phyloP scores from a whole-genome alignment of 2,888 invertebrate genomes.

The Odontocolon sp. region DNA sequence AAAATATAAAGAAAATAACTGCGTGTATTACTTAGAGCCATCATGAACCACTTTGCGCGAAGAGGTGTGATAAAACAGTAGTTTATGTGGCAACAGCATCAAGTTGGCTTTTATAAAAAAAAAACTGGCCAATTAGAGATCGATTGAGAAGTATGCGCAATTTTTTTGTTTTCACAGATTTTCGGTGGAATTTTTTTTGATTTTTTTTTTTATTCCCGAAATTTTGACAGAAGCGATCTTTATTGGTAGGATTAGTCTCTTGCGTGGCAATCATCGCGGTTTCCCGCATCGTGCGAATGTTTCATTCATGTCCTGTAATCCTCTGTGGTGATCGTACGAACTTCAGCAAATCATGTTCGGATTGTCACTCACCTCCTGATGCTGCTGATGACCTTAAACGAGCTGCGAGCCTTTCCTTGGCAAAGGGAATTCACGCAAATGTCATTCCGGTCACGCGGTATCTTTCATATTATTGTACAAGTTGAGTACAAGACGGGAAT shows the following conservation, averaged over 20 bases:
- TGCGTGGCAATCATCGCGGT: neutral
- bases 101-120: too few relatives aligned
- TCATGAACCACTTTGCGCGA: too few relatives aligned
- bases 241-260: neutral
- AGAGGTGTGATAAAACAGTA: too few relatives aligned
- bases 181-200: too few relatives aligned
- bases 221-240: too few relatives aligned
- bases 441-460: constrained; percentile 71
- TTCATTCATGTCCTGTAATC: neutral
- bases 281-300: constrained; percentile 3
- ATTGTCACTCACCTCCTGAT: constrained; percentile 64
- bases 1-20: too few relatives aligned
- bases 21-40: too few relatives aligned
- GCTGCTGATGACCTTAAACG: constrained; percentile 72
- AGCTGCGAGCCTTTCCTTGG: constrained; percentile 49
- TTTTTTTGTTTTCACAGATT: too few relatives aligned
- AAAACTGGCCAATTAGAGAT: too few relatives aligned
- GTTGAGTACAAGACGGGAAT: neutral
- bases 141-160: too few relatives aligned
- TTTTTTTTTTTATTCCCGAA: too few relatives aligned
- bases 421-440: constrained; percentile 67
- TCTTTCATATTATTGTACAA: constrained; percentile 15
- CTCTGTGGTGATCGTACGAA: neutral
- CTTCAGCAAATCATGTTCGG: constrained; percentile 63
- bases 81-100: too few relatives aligned